Percentiles rank a stretch among this genome's conserved stretches.
Evolutionary conservation across 1,140 invertebrate genomes (phyloP).

Genomic region (Branchinecta lindahli): DNA sequence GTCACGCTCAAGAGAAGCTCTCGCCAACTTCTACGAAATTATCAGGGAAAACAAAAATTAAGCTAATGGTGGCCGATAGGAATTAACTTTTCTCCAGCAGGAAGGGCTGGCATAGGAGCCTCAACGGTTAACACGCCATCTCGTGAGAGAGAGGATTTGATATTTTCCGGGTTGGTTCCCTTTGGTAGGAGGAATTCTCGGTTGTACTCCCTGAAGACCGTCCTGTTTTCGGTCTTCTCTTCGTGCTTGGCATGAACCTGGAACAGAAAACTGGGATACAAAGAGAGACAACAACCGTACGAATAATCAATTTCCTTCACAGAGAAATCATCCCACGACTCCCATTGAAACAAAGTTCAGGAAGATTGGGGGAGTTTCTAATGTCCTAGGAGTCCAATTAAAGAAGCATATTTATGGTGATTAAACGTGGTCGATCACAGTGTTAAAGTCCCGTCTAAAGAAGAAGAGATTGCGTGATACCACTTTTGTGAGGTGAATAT

Average conservation of each 20-base stretch:
- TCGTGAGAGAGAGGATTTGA: conserved; percentile 37
- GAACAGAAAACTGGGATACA: conserved; percentile 28
- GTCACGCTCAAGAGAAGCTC: too few relatives aligned
- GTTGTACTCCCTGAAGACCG: conserved; percentile 89
- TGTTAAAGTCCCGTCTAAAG: too few relatives aligned
- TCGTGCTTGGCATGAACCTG: conserved; percentile 92
- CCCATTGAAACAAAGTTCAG: neutral
- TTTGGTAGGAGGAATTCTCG: conserved; percentile 84
- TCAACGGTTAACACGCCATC: conserved; percentile 75
- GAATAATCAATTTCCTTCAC: neutral
- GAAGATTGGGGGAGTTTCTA: too few relatives aligned
- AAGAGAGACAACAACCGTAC: neutral
- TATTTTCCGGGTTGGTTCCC: conserved; percentile 78
- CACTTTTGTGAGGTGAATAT: too few relatives aligned
- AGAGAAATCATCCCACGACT: neutral
- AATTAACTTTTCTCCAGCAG: conserved; percentile 53
- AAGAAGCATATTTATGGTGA: too few relatives aligned
- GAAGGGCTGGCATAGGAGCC: conserved; percentile 66
- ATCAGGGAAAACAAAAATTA: too few relatives aligned
- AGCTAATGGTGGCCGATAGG: conserved; percentile 54
- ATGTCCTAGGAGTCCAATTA: too few relatives aligned
- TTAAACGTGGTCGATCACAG: too few relatives aligned
- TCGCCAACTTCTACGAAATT: too few relatives aligned
- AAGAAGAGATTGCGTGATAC: too few relatives aligned
- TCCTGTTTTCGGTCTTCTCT: conserved; percentile 83